A percentile compares a stretch with the other conserved stretches of the same genome.
phyloP scores from a whole-genome alignment of 2,113 vertebrate species.

The Tricholaema leucomelas region DNA sequence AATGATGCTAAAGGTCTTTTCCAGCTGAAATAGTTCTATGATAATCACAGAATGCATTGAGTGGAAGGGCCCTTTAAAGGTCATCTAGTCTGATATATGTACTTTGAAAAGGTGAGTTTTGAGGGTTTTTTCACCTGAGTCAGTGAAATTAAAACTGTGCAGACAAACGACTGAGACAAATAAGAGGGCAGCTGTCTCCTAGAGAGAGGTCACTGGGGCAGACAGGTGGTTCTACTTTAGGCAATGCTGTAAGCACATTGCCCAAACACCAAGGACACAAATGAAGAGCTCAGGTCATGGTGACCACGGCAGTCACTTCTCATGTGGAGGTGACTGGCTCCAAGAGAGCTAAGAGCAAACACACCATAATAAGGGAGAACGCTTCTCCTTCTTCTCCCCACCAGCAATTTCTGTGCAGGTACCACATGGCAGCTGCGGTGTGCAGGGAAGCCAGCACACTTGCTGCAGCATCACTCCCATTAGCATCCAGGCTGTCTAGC shows the following conservation, averaged over 20 bases:
- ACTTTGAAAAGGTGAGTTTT: neutral
- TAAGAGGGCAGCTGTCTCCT: neutral
- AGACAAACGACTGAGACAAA: neutral
- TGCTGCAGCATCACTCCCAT: neutral
- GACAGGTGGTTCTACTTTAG: neutral
- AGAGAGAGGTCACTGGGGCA: neutral
- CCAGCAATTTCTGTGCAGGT: rapidly evolving
- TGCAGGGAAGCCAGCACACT: neutral
- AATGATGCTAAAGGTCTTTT: no score
- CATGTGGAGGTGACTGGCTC: neutral
- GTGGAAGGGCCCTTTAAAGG: no score
- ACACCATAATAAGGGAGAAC: neutral
- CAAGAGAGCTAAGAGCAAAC: neutral
- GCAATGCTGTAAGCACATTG: rapidly evolving
- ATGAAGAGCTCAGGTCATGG: neutral
- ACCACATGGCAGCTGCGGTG: neutral
- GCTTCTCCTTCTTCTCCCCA: neutral
- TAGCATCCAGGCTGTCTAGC: neutral
- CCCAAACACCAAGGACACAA: rapidly evolving
- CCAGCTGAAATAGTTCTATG: no score
- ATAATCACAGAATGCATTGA: no score
- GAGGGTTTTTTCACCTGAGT: neutral
- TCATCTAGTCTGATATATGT: no score
- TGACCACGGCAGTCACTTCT: neutral
- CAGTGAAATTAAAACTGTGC: neutral